Percentiles rank a stretch among this genome's conserved stretches.
phyloP scores from a whole-genome alignment of 2,797 vertebrate genomes.

The Myotis findleyi region DNA sequence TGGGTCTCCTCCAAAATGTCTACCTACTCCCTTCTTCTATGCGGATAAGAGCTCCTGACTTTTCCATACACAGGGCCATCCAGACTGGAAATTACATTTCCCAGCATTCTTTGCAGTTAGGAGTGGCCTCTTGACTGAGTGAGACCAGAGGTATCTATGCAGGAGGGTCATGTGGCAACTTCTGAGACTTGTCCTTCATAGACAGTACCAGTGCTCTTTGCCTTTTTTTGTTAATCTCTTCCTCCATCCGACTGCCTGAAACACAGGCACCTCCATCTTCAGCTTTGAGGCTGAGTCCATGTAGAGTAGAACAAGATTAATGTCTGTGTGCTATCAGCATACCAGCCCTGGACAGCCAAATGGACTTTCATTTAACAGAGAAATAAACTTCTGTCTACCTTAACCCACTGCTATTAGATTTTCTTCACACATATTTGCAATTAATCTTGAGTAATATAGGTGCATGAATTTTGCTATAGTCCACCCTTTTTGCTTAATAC shows the following conservation, averaged over 20 bases:
- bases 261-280: background rate
- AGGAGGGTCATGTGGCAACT: background rate
- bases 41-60: background rate
- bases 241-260: background rate
- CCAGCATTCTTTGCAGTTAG: background rate
- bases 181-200: background rate
- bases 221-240: background rate
- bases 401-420: background rate
- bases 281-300: background rate
- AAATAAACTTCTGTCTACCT: background rate
- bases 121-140: background rate
- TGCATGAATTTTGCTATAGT: background rate
- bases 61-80: background rate
- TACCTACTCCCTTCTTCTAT: background rate
- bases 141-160: background rate
- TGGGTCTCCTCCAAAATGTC: background rate
- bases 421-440: background rate
- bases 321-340: background rate
- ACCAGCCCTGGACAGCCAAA: background rate
- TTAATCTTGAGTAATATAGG: background rate
- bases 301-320: background rate
- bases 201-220: background rate
- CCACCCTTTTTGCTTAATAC: background rate
- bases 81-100: background rate
- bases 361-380: background rate